Base-by-base conservation (phyloP, 2,113 vertebrate species). In the Bubo scandiacus region DNA sequence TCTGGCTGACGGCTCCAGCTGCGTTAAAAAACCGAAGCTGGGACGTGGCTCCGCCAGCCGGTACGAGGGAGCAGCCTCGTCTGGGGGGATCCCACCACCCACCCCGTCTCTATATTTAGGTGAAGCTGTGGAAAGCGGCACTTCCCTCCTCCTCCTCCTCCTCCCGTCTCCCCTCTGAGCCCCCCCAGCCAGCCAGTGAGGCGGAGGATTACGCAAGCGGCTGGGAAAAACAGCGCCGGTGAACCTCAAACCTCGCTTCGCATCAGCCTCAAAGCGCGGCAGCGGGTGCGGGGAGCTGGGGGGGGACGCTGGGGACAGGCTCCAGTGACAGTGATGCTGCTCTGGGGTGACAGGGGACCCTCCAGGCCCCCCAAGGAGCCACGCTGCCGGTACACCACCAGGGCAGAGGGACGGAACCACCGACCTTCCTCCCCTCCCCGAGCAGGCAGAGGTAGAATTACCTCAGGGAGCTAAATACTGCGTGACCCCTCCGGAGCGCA, bases 311-410 rank as follows among this genome's bases (percentile, higher is more conserved):
- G 43, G 43, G 43, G 43, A 45, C 43, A 45, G 43, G 43, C 43
- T 45, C 7, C 43, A 7, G 67, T 43, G 86, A 57, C 67, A 30
- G 0, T 4, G 67, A 34, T 58, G 1, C 17, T 3, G 72, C 65
- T 63, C 40, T 18, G 72, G 57, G 80, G 52, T 18, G 81, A 15
- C 36, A 17, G 1, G 23, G 2, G 71, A 58, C 23, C 27, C 27
- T 27, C 30, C 45, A 15, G 65, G 23, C 74, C 23, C 45, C 45
- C 45, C 45, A 10, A 20, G 49, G 49, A 63, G 17, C 70, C 19
- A 21, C 0, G 10, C 21, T 15, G 34, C n/a, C 6, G 2, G 25
- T 1, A 7, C 4, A 2, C 3, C 11, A 52, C 79, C 43, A 45
- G 55, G 52, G 72, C 62, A 30, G 45, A 26, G 32, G 17, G 73